Base-by-base conservation (phyloP, 2,888 invertebrate genomes). In the Pyrgus malvae region DNA sequence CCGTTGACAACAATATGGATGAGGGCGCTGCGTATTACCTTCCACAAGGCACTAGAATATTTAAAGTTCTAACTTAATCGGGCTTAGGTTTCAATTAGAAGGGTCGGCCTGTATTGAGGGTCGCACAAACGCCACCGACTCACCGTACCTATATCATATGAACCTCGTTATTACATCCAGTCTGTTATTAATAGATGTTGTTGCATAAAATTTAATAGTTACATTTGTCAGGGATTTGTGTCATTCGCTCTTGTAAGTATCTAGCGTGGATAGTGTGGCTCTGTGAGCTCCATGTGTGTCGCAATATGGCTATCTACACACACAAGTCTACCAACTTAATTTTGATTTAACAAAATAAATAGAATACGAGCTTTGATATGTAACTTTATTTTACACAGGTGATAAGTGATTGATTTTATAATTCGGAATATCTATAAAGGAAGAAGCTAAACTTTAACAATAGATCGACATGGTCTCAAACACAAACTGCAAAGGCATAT, bases 181-280 rank as follows among this genome's bases (percentile, higher is more conserved):
- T 74, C 65, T 56, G 69, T 65, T 80, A 80, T 80, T 77, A 75
- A 75, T 80, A 81, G 78, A 72, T 69, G 69, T 74, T 65, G 71
- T 70, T 71, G 70, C 72, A 78, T 81, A 75, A 72, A 78, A 75
- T 70, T 70, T 70, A 74, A 73, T 74, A 69, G 69, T 67, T 68
- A 69, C 68, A 68, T 74, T 75, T 74, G 76, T 75, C 70, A 70
- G 57, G 68, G 65, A 79, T 81, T 78, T 73, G 78, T 79, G 78
- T 77, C 78, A 75, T 63, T 68, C 66, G 69, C 69, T 70, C 70
- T 75, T 70, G 70, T 66, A 65, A 58, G 61, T 59, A 57, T 40
- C 61, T 64, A 62, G 56, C 25, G n/a, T n/a, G n/a, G n/a, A n/a
- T n/a, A n/a, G n/a, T n/a, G 50, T 17, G 9, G 27, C 31, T 49